Evolutionary conservation across 2,888 invertebrate species (phyloP).

Genomic region (Agrypnus murinus): DNA sequence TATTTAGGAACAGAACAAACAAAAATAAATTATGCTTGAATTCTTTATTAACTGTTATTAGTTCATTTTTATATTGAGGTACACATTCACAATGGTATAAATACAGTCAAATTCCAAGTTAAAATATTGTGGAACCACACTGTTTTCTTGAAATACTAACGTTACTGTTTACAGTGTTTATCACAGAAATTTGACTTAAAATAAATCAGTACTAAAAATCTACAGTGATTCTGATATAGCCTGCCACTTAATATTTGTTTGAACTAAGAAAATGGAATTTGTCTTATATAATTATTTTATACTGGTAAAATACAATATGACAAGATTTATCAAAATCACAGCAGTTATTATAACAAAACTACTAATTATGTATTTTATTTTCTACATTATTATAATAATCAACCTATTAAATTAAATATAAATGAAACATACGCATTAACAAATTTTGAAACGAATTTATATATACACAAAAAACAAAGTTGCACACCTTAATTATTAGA

Average conservation of each 20-base stretch:
- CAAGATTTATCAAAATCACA: constrained; percentile 31
- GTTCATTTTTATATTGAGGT: too few relatives aligned
- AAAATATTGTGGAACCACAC: constrained; percentile 45
- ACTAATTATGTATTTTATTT: neutral
- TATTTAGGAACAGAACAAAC: too few relatives aligned
- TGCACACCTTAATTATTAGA: constrained; percentile 16
- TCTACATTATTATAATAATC: neutral
- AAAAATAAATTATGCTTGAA: constrained; percentile 1
- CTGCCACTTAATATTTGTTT: neutral
- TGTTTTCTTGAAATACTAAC: constrained; percentile 35
- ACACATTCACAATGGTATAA: constrained; percentile 51
- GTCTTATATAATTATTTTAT: too few relatives aligned
- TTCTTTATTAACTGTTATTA: constrained; percentile 34
- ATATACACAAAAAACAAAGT: constrained; percentile 24
- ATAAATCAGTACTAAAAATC: constrained; percentile 52
- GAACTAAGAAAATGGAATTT: too few relatives aligned
- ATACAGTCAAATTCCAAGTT: constrained; percentile 52
- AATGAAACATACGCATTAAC: constrained; percentile 28
- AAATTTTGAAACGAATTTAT: constrained; percentile 14
- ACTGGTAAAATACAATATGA: too few relatives aligned
- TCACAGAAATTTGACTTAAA: constrained; percentile 65
- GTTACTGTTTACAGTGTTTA: constrained; percentile 53
- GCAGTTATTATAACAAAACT: constrained; percentile 10
- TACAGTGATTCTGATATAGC: constrained; percentile 28
- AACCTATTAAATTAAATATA: constrained; percentile 19